Base-by-base conservation (phyloP, 2,797 vertebrate genomes). In the Schizopygopsis pylzovi region DNA sequence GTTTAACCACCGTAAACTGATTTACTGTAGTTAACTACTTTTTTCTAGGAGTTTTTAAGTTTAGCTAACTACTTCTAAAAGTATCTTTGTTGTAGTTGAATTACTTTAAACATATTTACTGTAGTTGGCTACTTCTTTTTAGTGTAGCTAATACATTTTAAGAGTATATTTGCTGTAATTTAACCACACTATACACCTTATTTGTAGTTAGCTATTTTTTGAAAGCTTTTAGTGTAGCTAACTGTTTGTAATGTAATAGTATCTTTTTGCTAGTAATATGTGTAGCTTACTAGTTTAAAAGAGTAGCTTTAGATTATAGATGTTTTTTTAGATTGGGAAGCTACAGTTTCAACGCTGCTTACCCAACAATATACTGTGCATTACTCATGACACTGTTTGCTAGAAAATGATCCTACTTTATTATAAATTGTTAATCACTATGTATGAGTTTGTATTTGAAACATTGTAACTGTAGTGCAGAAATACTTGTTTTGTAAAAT, bases 401-500 rank as follows among this genome's bases (percentile, higher is more conserved):
- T 16, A n/a, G 15, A 54, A 71, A 39, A 71, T 25, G 9, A 41
- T 54, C 65, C 37, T 25, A 41, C 2, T 56, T 20, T 84, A 59
- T 67, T 52, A 85, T 79, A 39, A 83, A 70, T 4, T 76, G 6
- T 2, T 54, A 37, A 45, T 52, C 39, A 10, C 47, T 43, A 45
- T 13, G 16, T 10, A 56, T 18, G 13, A 56, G 39, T 79, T 25
- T 78, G 7, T 12, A 16, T 61, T 61, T 20, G 4, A n/a, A 20
- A 43, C 33, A 49, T 4, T 73, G 47, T 59, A 56, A 9, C 45
- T 73, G 56, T 56, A n/a, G 28, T 67, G 47, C n/a, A 33, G 39
- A 59, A 70, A 76, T 12, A 56, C 49, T 73, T 41, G 43, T 25
- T 79, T 78, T 45, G 49, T 82, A 72, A 68, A 85, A 37, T 81